Base-by-base conservation (phyloP, 1,140 invertebrate species). In the Drosophila pandora region DNA sequence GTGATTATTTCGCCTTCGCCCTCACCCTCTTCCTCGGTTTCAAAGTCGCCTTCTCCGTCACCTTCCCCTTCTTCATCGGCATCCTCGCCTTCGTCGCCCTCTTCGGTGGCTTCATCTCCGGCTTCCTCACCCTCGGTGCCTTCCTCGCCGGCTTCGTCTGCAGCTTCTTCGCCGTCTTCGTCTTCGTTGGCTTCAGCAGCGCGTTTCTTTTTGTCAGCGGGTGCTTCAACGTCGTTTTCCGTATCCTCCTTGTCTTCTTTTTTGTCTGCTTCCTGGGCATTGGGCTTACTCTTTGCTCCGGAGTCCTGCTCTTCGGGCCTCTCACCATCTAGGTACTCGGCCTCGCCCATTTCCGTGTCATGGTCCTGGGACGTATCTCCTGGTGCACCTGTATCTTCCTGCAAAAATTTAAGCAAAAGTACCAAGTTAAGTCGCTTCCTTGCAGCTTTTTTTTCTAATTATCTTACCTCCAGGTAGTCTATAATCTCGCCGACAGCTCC, bases 241-340 rank as follows among this genome's bases (percentile, higher is more conserved):
- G 39, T 59, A 17, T 13, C 22, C n/a, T 43, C 22, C 23, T 12
- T 47, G 13, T 49, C 52, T 2, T 41, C 34, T 1, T 45, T 49
- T 22, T 34, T 73, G 30, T 17, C 30, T 6, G 22, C 21, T 2
- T 37, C 32, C 5, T 21, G 25, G 10, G 3, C 21, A 2, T 5
- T 22, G 25, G 22, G 1, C 23, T 68, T 48, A 30, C 37, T 48
- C 4, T 59, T 30, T 2, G 23, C 28, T 4, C 50, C 59, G 12
- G 50, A 21, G 8, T 55, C 30, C 9, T 32, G 54, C 23, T 60
- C 69, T 5, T 76, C 70, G 5, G 74, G 43, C 23, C 59, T 63
- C 17, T 75, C 79, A 17, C 77, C 76, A 4, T 89, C 83, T 8
- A 88, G 55, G 47, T 88, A 87, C 67, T 87, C 83, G 2, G 68